Conservation (phyloP, 2,888 invertebrate genomes). For the Dicyrtomina minuta region DNA sequence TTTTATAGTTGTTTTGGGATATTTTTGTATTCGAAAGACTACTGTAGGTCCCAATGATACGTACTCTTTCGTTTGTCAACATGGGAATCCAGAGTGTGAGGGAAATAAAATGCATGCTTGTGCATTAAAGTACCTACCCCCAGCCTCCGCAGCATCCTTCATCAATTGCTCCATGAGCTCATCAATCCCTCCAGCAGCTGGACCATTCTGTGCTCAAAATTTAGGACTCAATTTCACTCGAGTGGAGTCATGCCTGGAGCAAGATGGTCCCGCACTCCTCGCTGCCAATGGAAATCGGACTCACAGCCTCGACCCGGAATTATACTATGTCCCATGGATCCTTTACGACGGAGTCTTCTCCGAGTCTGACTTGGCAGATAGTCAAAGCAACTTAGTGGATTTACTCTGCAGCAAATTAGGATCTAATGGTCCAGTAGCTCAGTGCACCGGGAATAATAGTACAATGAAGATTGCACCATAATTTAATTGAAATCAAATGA, state of each 20-base stretch:
- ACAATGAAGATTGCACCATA: too few species aligned
- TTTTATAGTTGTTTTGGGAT: too few species aligned
- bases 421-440: background rate
- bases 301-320: conserved; percentile 51
- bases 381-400: conserved; percentile 39
- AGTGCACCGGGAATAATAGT: too few species aligned
- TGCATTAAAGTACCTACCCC: conserved; percentile 49
- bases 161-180: conserved; percentile 53
- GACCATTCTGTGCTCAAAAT: conserved; percentile 50
- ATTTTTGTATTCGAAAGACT: conserved; percentile 2
- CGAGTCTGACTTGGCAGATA: conserved; percentile 38
- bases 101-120: conserved; percentile 55
- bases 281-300: conserved; percentile 48
- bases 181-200: conserved; percentile 47
- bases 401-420: conserved; percentile 44
- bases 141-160: conserved; percentile 49
- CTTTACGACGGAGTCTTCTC: conserved; percentile 50
- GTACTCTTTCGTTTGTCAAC: conserved; percentile 53
- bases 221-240: conserved; percentile 49
- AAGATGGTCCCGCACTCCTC: conserved; percentile 48
- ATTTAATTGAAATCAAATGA: too few species aligned
- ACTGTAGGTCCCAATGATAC: conserved; percentile 32
- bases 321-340: conserved; percentile 55
- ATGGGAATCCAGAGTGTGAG: conserved; percentile 54
- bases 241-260: conserved; percentile 50